A percentile compares a stretch with the other conserved stretches of the same genome.
phyloP scores from a whole-genome alignment of 2,888 invertebrate genomes.

The Harpalus rufipes region DNA sequence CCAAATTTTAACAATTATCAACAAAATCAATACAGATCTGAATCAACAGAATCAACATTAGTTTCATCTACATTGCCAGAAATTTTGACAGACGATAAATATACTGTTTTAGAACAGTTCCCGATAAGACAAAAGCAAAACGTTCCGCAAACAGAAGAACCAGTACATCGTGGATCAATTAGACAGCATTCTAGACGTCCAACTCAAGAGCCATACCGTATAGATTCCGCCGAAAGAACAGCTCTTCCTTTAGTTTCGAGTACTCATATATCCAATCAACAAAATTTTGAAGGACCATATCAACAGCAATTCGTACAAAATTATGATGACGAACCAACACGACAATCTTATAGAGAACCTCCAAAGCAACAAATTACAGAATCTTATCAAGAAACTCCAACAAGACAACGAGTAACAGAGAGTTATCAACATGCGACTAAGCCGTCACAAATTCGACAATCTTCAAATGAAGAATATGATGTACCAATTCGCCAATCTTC shows the following conservation, averaged over 20 bases:
- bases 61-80: constrained; percentile 61
- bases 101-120: constrained; percentile 74
- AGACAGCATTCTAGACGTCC: constrained; percentile 42
- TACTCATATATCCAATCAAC: constrained; percentile 11
- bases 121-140: constrained; percentile 68
- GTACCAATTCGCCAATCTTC: background rate
- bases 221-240: constrained; percentile 59
- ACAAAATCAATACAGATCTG: constrained; percentile 38
- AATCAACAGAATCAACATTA: constrained; percentile 56
- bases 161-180: constrained; percentile 67
- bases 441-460: constrained; percentile 72
- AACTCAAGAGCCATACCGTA: constrained; percentile 65
- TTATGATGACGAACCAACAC: constrained; percentile 79
- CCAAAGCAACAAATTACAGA: constrained; percentile 28
- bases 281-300: constrained; percentile 8
- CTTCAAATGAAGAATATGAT: background rate
- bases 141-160: constrained; percentile 55
- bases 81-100: constrained; percentile 69
- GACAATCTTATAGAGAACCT: constrained; percentile 76
- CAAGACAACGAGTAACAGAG: constrained; percentile 17
- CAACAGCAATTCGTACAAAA: constrained; percentile 68
- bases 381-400: constrained; percentile 19
- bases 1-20: constrained; percentile 11
- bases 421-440: constrained; percentile 60
- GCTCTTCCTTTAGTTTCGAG: constrained; percentile 55